Percentiles rank a stretch among this genome's conserved stretches.
Evolutionary conservation across 64 coral and sea anemone genomes (phyloP).

Genomic region (Pachyseris speciosa): DNA sequence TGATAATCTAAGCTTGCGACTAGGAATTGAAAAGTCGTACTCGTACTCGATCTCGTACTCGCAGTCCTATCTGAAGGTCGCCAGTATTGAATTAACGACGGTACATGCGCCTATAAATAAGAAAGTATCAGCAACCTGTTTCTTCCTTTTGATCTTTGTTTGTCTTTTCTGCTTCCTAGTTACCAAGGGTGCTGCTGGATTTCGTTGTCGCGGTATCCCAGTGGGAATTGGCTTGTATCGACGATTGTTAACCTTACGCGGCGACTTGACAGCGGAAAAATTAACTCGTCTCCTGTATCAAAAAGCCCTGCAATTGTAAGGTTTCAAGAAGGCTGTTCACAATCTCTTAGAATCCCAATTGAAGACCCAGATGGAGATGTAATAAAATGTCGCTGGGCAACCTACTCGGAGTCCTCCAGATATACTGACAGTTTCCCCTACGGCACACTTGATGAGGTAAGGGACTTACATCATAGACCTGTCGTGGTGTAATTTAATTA

Average conservation of each 20-base stretch:
- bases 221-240: constrained; percentile 38
- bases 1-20: too few relatives aligned
- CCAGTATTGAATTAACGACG: too few relatives aligned
- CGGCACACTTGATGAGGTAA: constrained; percentile 57
- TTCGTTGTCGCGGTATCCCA: not conserved
- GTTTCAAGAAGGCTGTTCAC: constrained; percentile 32
- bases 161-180: not conserved
- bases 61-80: too few relatives aligned
- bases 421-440: constrained; percentile 38
- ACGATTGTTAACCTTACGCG: constrained; percentile 25
- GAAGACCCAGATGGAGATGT: constrained; percentile 77
- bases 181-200: constrained; percentile 72
- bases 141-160: not conserved
- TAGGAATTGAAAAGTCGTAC: too few relatives aligned
- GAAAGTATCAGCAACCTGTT: not conserved
- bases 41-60: too few relatives aligned
- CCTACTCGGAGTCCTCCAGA: constrained; percentile 16
- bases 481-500: too few relatives aligned
- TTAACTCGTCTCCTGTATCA: constrained; percentile 75
- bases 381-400: constrained; percentile 71
- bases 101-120: too few relatives aligned
- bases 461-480: not conserved
- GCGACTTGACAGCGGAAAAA: constrained; percentile 45
- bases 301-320: constrained; percentile 53
- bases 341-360: constrained; percentile 56